phyloP scores from a whole-genome alignment of 2,797 vertebrate species.

The Rhynchotus rufescens region DNA sequence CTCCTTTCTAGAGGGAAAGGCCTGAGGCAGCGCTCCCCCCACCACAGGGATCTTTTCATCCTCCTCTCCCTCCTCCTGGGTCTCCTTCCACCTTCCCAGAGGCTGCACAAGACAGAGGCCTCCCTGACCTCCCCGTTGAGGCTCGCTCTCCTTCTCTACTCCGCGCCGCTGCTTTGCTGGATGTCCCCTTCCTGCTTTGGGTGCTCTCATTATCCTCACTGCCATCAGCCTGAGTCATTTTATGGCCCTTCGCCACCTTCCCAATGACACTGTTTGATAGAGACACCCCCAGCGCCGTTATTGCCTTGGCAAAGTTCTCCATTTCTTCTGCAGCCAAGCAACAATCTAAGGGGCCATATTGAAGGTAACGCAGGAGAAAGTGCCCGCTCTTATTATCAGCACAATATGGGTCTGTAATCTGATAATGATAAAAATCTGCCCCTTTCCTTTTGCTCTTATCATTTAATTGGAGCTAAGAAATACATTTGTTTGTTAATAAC shows the following conservation, averaged over 20 bases:
- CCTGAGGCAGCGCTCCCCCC: not conserved
- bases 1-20: not conserved
- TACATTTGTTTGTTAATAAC: conserved; percentile 61
- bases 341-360: conserved; percentile 14
- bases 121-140: not conserved
- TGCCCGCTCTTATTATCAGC: conserved; percentile 33
- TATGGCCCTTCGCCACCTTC: not conserved
- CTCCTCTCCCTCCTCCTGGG: not conserved
- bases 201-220: not conserved
- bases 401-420: conserved; percentile 49
- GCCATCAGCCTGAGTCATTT: conserved; percentile 1
- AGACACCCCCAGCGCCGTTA: conserved; percentile 19
- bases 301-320: conserved; percentile 8
- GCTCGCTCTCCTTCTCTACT: not conserved
- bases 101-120: not conserved
- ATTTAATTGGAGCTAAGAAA: conserved; percentile 62
- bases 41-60: not conserved
- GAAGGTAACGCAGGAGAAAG: not conserved
- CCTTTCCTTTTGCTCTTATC: conserved; percentile 64
- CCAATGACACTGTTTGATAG: not conserved
- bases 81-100: conserved; percentile 5
- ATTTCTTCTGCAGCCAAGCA: conserved; percentile 17
- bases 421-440: conserved; percentile 61
- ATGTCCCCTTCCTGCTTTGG: not conserved
- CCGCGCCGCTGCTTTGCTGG: not conserved